phyloP scores from a whole-genome alignment of 1,140 invertebrate genomes.

The Drosophila pachea region DNA sequence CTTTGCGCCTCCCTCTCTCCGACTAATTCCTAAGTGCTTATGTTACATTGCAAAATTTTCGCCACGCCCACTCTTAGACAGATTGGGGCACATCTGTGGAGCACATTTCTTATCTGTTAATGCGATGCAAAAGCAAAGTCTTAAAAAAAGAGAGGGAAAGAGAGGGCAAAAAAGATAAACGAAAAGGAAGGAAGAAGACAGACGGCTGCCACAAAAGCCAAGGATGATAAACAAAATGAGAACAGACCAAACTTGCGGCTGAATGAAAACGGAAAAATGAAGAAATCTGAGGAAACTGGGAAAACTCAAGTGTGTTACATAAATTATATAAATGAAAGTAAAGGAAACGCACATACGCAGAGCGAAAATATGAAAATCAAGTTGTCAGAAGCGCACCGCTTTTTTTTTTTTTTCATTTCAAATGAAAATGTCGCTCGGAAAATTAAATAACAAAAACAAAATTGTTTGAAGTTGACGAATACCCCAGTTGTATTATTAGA shows the following conservation, averaged over 20 bases:
- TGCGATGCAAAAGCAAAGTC: conserved; percentile 35
- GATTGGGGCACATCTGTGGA: neutral
- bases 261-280: neutral
- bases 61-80: neutral
- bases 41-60: conserved; percentile 31
- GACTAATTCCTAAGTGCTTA: conserved; percentile 12
- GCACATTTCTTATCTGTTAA: conserved; percentile 49
- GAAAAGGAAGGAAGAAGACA: conserved; percentile 12
- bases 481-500: too few relatives aligned
- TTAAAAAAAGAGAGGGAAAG: neutral
- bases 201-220: conserved; percentile 1
- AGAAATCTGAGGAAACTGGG: conserved; percentile 11
- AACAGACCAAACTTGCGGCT: conserved; percentile 11
- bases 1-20: too few relatives aligned
- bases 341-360: conserved; percentile 25
- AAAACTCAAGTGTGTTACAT: conserved; percentile 16
- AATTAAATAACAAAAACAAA: conserved; percentile 38
- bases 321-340: conserved; percentile 29
- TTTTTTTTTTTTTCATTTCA: too few relatives aligned
- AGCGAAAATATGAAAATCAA: conserved; percentile 36
- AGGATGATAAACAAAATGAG: conserved; percentile 30
- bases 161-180: neutral
- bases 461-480: too few relatives aligned
- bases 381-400: conserved; percentile 26
- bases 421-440: conserved; percentile 21